Evolutionary conservation across 2,797 vertebrate genomes (phyloP).

Genomic region (Avahi laniger): DNA sequence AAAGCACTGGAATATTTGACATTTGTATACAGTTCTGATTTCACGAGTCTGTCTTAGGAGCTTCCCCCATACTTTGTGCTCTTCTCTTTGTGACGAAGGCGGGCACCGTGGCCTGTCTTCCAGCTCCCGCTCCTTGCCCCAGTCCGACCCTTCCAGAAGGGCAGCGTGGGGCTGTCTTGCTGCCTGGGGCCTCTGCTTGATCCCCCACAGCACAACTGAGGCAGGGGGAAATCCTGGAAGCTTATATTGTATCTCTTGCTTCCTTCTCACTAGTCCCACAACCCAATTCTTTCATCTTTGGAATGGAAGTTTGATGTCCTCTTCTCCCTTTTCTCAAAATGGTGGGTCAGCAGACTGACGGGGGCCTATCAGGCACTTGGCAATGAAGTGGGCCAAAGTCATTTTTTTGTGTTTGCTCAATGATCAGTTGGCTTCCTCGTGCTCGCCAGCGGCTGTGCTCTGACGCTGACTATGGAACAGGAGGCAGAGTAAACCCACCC

Average conservation of each 20-base stretch:
- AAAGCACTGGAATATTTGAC: neutral
- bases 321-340: neutral
- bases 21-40: neutral
- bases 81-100: neutral
- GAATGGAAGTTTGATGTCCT: neutral
- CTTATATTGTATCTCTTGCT: neutral
- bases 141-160: neutral
- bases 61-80: rapidly evolving
- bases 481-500: neutral
- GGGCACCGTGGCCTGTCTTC: neutral
- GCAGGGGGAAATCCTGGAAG: neutral
- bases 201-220: neutral
- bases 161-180: neutral
- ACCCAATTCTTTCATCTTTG: neutral
- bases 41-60: neutral
- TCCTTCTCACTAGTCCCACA: neutral
- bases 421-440: neutral
- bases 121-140: rapidly evolving
- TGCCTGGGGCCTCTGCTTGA: neutral
- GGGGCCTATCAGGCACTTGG: neutral
- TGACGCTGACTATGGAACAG: neutral
- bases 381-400: neutral
- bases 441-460: neutral
- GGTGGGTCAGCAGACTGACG: neutral
- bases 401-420: conserved; percentile 32